Percentiles rank a stretch among this genome's conserved stretches.
Conservation (phyloP, 2,888 invertebrate species). For the Lithophane leautieri region DNA sequence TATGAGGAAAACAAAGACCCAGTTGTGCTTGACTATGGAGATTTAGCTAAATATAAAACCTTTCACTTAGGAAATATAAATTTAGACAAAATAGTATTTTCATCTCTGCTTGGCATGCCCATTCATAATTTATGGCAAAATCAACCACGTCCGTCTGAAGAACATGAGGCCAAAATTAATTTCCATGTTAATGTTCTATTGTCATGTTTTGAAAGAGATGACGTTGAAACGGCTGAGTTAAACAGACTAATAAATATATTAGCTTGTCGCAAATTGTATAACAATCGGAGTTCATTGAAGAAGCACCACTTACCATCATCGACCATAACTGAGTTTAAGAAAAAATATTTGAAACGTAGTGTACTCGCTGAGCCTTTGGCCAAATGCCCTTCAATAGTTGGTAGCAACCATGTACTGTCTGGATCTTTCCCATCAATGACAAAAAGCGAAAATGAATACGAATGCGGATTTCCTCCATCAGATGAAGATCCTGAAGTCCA, state of each 20-base stretch:
- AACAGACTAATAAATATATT: conserved; percentile 82
- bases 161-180: conserved; percentile 82
- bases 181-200: conserved; percentile 84
- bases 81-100: conserved; percentile 79
- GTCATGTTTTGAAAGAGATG: conserved; percentile 83
- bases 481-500: conserved; percentile 68
- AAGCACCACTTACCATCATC: conserved; percentile 73
- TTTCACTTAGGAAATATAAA: conserved; percentile 84
- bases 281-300: conserved; percentile 84
- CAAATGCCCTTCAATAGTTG: conserved; percentile 68
- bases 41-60: conserved; percentile 79
- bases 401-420: conserved; percentile 64
- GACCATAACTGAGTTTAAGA: conserved; percentile 82
- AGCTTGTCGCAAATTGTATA: conserved; percentile 83
- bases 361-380: conserved; percentile 81
- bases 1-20: conserved; percentile 82
- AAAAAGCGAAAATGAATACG: conserved; percentile 73
- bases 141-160: conserved; percentile 70
- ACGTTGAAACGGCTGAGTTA: conserved; percentile 82
- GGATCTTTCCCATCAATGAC: conserved; percentile 77
- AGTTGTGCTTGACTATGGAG: conserved; percentile 81
- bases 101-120: conserved; percentile 80
- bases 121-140: conserved; percentile 80
- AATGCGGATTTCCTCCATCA: conserved; percentile 44
- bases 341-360: conserved; percentile 83